Base-by-base conservation (phyloP, 2,113 vertebrate genomes). In the Opisthocomus hoazin region DNA sequence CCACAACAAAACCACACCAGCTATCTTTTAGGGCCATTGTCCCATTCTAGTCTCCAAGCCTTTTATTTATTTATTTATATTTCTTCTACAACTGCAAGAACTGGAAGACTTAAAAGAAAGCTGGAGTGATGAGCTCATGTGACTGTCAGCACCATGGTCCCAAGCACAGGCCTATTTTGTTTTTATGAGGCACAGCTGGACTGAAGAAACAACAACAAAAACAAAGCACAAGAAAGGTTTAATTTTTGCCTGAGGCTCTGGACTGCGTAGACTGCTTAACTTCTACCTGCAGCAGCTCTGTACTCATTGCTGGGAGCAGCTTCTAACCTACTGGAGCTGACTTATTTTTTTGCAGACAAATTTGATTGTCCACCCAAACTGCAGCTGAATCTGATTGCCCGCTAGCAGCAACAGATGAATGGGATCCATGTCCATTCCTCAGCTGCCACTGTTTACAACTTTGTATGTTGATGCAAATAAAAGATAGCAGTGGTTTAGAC, bases 391-490 rank as follows among this genome's bases (percentile, higher is more conserved):
- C 10, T 17, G 0, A 6, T 2, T 57, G 37, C 27, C 16, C n/a
- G 12, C 10, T 6, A 37, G 65, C 32, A 56, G 46, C 29, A 12
- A 0, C 3, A 20, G 32, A 10, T 57, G 57, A 12, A 11, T 13
- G 43, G 32, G 51, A 19, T 69, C 16, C 15, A 3, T 15, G 22
- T 37, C 51, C 11, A 1, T 23, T 17, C 46, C 60, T 80, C 80
- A 81, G 41, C 45, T 71, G 51, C 30, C 19, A 8, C 39, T 5
- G 0, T 24, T 36, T 20, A 58, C 26, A 58, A 3, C 27, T 69
- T 22, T 0, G 0, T 15, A 5, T 27, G 12, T 9, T 10, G 23
- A 15, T 68, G 43, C 2, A 23, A 43, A 10, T 16, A 21, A 12
- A 51, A 85, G 18, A 23, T 34, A 51, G 12, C 27, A 27, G 50